Percentiles rank a stretch among this genome's conserved stretches.
Evolutionary conservation across 2,797 vertebrate genomes (phyloP).

Genomic region (Aplochiton taeniatus): DNA sequence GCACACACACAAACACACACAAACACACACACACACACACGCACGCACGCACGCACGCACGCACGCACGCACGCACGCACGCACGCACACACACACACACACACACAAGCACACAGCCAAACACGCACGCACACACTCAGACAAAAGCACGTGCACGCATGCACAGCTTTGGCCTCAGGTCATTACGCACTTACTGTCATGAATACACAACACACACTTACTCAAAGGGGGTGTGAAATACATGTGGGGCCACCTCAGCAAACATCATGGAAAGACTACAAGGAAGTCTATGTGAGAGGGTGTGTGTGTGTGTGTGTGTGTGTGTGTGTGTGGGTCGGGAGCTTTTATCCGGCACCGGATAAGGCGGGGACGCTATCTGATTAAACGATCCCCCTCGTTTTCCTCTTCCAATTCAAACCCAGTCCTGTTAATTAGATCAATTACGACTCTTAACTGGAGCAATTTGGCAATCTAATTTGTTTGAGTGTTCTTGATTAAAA

Average conservation of each 20-base stretch:
- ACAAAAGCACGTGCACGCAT: slow-evolving; percentile 22
- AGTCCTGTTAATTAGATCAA: slow-evolving; percentile 61
- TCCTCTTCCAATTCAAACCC: slow-evolving; percentile 36
- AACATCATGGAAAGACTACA: neutral
- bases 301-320: slow-evolving; percentile 1
- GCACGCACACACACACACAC: slow-evolving; percentile 1
- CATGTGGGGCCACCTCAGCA: neutral
- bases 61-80: neutral
- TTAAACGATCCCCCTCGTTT: slow-evolving; percentile 23
- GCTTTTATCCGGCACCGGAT: slow-evolving; percentile 17
- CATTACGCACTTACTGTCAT: neutral
- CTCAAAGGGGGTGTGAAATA: too few species aligned
- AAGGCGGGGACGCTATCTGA: slow-evolving; percentile 23
- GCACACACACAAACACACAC: neutral
- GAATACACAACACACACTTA: neutral
- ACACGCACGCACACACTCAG: slow-evolving; percentile 27
- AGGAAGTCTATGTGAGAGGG: neutral
- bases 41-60: slow-evolving; percentile 28
- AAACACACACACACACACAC: too few species aligned
- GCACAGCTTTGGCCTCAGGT: neutral
- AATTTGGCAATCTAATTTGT: slow-evolving; percentile 74
- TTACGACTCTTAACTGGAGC: slow-evolving; percentile 59
- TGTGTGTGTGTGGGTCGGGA: neutral
- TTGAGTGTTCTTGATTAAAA: slow-evolving; percentile 60
- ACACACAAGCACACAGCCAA: slow-evolving; percentile 11